Percentiles rank a stretch among this genome's conserved stretches.
These are phyloP conservation scores for Pangasianodon hypophthalmus DNA, from an alignment of 2,113 vertebrate species.

Conservation along the genomic window DNA sequence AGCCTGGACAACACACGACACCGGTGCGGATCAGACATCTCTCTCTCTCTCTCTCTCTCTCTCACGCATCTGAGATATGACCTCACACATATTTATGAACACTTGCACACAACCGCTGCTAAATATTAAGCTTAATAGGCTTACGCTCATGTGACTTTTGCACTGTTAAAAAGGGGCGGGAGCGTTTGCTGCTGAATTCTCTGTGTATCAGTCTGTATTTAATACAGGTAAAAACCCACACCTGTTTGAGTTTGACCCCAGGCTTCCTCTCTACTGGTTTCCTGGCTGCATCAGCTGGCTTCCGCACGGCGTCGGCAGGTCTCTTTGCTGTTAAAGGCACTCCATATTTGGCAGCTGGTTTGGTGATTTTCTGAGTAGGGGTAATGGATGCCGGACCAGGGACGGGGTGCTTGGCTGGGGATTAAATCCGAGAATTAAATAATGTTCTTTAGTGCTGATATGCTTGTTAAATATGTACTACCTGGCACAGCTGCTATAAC, in stretches of 20 bases:
- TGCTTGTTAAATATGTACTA: not conserved
- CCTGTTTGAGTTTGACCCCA: slow-evolving; percentile 80
- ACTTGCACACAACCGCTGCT: not conserved
- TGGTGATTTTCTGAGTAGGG: slow-evolving; percentile 90
- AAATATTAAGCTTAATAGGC: not conserved
- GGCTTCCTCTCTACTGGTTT: slow-evolving; percentile 81
- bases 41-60: not conserved
- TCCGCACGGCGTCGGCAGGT: slow-evolving; percentile 73
- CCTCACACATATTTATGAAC: not conserved
- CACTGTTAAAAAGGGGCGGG: not conserved
- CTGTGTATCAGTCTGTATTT: not conserved
- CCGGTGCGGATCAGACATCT: slow-evolving; percentile 67
- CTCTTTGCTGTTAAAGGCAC: slow-evolving; percentile 89
- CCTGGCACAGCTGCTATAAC: not conserved
- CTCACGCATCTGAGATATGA: slow-evolving; percentile 11
- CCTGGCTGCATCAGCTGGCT: slow-evolving; percentile 72
- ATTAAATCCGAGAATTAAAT: not conserved
- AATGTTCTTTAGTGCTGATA: not conserved
- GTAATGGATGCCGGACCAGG: slow-evolving; percentile 73
- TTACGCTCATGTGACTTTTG: not conserved
- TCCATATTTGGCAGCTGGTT: slow-evolving; percentile 95
- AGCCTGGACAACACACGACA: slow-evolving; percentile 85
- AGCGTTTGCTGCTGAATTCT: not conserved
- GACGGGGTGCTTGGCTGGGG: slow-evolving; percentile 81
- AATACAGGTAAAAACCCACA: slow-evolving; percentile 58